Evolutionary conservation across 92 coral and sea anemone genomes (phyloP), one percentile per base, ranked within the genome.

Genomic region (Porites cylindrica): DNA sequence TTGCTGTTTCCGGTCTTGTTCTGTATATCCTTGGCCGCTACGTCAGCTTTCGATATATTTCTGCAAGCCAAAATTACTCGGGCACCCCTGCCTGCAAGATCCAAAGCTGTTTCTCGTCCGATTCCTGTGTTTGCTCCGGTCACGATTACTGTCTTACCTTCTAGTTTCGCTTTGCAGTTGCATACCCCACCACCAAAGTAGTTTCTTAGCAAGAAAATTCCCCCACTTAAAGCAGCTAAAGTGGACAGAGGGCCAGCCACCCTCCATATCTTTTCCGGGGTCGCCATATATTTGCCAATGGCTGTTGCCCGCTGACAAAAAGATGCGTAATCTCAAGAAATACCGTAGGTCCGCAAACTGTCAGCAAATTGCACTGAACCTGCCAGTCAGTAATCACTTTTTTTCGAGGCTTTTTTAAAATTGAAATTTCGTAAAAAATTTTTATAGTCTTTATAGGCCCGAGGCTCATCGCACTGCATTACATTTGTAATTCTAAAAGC

Each of bases 91-190:
- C 91, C 73, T 4, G 98, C 98, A 26, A 96, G 78, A 59, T 94
- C 95, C 13, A 94, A 76, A 16, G 98, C 98, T 26, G 96, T 92
- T 86, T 96, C 98, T 64, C 86, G 93, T 4, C 98, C 98, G 66
- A 96, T 94, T 14, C 98, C 98, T 23, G 98, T 91, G 70, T 93
- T 96, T 64, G 92, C 97, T 51, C 98, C 98, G 58, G 98, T 96
- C 24, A 96, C 92, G 11, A 96, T 87, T 26, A 94, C 98, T 12
- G 96, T 96, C 83, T 94, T 96, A 1, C 98, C 98, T 21, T 84
- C 70, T 24, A 91, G 79, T 67, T 90, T 88, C 82, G 78, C 68
- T 66, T 79, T 84, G 64, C 83, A 60, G n/a, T 77, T 83, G 59
- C 94, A 91, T 60, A 88, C 90, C 63, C 94, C 94, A 17, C 92